Evolutionary conservation across 2,113 vertebrate species (phyloP).

Genomic region (Herpailurus yagouaroundi): DNA sequence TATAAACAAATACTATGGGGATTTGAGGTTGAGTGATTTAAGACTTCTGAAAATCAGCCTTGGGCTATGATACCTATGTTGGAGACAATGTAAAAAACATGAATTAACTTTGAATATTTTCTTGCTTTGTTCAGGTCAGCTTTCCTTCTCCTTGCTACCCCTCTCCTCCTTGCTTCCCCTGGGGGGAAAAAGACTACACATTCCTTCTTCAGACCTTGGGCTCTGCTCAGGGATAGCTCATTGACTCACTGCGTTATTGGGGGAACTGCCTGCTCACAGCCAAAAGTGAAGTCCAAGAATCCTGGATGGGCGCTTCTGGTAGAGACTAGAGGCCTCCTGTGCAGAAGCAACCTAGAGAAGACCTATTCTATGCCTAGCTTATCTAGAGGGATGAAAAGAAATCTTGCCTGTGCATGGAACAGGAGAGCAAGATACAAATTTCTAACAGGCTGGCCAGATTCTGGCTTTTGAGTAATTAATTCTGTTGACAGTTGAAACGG

Average conservation of each 20-base stretch:
- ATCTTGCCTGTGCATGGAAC: not conserved
- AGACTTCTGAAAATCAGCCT: constrained; percentile 30
- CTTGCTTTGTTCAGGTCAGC: not conserved
- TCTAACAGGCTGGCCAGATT: not conserved
- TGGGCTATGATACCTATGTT: not conserved
- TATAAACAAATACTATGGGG: not conserved
- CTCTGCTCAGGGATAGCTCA: not conserved
- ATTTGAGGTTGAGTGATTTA: not conserved
- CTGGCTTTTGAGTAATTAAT: constrained; percentile 67
- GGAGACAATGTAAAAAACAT: not conserved
- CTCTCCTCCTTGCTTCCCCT: not conserved
- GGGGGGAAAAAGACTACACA: not conserved
- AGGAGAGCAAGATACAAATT: not conserved
- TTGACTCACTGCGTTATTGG: not conserved
- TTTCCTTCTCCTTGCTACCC: not conserved
- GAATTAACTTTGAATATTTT: not conserved
- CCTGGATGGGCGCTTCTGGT: not conserved
- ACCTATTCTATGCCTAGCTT: not conserved
- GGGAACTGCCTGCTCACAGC: not conserved
- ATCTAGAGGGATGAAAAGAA: constrained; percentile 2
- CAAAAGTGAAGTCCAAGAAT: not conserved
- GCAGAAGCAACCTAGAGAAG: not conserved
- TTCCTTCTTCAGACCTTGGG: not conserved
- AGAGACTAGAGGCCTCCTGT: not conserved
- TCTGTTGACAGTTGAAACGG: constrained; percentile 23